phyloP scores from a whole-genome alignment of 2,888 invertebrate genomes.

The Thymelicus sylvestris region DNA sequence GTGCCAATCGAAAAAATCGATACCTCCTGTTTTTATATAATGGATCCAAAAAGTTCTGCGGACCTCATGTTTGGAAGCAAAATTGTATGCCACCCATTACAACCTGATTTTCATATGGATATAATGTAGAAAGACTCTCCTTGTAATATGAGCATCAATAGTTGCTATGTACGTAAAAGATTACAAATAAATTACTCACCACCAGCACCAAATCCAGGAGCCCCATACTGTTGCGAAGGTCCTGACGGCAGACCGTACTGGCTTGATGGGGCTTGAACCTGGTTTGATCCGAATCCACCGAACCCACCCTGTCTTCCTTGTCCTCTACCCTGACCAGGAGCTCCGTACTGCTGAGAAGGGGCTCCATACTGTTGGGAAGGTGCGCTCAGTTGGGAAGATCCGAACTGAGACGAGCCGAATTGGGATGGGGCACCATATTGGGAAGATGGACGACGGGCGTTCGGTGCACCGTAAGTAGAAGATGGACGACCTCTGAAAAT shows the following conservation, averaged over 20 bases:
- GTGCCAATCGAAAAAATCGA: too few species aligned
- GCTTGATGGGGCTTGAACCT: slow-evolving; percentile 41
- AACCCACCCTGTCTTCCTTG: slow-evolving; percentile 24
- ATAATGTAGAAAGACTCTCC: too few species aligned
- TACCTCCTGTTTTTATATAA: too few species aligned
- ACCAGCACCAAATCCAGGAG: slow-evolving; percentile 54
- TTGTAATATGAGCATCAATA: too few species aligned
- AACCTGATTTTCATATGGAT: too few species aligned
- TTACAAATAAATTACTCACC: not conserved
- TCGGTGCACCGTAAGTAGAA: slow-evolving; percentile 65
- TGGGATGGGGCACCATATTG: slow-evolving; percentile 48
- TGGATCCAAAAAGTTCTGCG: too few species aligned
- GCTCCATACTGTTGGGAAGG: slow-evolving; percentile 22
- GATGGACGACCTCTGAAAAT: slow-evolving; percentile 63
- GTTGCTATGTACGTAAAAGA: not conserved
- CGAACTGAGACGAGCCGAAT: slow-evolving; percentile 9
- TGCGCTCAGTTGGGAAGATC: slow-evolving; percentile 1
- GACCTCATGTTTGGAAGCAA: too few species aligned
- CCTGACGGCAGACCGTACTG: slow-evolving; percentile 48
- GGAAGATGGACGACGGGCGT: slow-evolving; percentile 38
- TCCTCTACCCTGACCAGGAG: slow-evolving; percentile 39
- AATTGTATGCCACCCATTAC: too few species aligned
- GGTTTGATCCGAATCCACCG: slow-evolving; percentile 38
- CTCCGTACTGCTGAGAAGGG: slow-evolving; percentile 44
- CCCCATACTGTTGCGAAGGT: slow-evolving; percentile 33